phyloP scores from a whole-genome alignment of 2,888 invertebrate species.

The Aphodius sticticus region DNA sequence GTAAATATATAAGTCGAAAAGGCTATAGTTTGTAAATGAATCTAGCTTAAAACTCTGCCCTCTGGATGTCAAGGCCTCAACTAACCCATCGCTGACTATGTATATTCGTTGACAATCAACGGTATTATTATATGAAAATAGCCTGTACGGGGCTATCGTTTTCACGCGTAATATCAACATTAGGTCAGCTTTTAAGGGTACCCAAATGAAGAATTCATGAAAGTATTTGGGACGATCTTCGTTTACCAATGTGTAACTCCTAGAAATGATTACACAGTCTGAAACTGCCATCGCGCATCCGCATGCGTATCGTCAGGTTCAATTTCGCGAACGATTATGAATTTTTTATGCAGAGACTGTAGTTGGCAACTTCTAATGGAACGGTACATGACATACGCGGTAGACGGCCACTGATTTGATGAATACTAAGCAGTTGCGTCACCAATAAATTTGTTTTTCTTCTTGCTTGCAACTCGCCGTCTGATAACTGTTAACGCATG shows the following conservation, averaged over 20 bases:
- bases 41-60: too few relatives aligned
- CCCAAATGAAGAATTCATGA: slow-evolving; percentile 13
- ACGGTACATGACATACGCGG: slow-evolving; percentile 23
- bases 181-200: too few relatives aligned
- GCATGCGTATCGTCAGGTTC: slow-evolving; percentile 9
- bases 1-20: too few relatives aligned
- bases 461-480: neutral
- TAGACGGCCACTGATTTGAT: slow-evolving; percentile 15
- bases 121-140: too few relatives aligned
- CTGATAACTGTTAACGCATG: slow-evolving; percentile 4
- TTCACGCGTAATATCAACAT: too few relatives aligned
- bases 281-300: slow-evolving; percentile 8
- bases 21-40: too few relatives aligned
- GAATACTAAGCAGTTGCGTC: slow-evolving; percentile 20
- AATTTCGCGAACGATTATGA: slow-evolving; percentile 15
- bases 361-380: slow-evolving; percentile 18
- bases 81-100: too few relatives aligned
- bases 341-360: slow-evolving; percentile 13
- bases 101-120: too few relatives aligned
- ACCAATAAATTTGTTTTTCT: slow-evolving; percentile 4
- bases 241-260: neutral
- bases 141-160: too few relatives aligned
- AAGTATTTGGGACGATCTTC: neutral
- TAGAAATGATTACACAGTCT: neutral
- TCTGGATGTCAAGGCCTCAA: too few relatives aligned